Percentiles rank a stretch among this genome's conserved stretches.
phyloP scores from a whole-genome alignment of 2,888 invertebrate species.

The Eulithis prunata region DNA sequence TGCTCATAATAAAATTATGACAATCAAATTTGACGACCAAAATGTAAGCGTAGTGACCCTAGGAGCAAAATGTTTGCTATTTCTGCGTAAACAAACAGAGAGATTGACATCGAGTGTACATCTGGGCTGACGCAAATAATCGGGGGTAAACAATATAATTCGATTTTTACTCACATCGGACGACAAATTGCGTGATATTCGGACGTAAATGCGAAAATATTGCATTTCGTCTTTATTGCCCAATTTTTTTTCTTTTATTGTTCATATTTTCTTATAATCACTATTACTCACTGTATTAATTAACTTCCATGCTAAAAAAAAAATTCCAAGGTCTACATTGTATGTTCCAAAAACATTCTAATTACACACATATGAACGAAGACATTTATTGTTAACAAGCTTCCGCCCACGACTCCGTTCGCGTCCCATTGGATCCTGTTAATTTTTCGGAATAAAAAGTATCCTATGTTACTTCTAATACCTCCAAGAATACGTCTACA shows the following conservation, averaged over 20 bases:
- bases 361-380: no score
- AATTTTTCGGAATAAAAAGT: no score
- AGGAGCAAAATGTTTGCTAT: conserved; percentile 73
- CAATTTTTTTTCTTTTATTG: not conserved
- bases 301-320: no score
- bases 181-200: conserved; percentile 71
- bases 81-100: conserved; percentile 80
- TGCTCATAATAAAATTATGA: conserved; percentile 69
- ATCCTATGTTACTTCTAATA: no score
- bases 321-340: no score
- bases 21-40: conserved; percentile 74
- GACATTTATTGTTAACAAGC: no score
- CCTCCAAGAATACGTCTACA: no score
- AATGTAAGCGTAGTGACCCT: conserved; percentile 73
- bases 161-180: conserved; percentile 70
- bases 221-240: conserved; percentile 11
- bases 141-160: conserved; percentile 81
- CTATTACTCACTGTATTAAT: no score
- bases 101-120: conserved; percentile 83
- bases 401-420: no score
- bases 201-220: conserved; percentile 38
- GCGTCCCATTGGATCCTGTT: no score
- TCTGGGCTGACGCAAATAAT: conserved; percentile 83
- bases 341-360: no score
- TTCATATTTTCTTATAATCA: no score